Evolutionary conservation across 2,888 invertebrate genomes (phyloP).

Genomic region (Caradrina clavipalpis): DNA sequence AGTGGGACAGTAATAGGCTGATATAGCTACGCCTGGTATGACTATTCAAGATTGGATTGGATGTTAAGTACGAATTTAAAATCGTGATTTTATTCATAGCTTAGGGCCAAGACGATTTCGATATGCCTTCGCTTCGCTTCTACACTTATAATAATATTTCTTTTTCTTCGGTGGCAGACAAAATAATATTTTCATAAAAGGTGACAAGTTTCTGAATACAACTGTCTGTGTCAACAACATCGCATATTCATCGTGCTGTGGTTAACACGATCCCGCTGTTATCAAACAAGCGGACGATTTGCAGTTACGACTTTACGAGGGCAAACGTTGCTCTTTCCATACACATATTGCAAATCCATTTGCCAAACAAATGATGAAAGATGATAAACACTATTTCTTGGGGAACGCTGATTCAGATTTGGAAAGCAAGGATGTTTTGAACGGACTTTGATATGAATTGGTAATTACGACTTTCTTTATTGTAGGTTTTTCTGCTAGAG

Average conservation of each 20-base stretch:
- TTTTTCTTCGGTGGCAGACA: background rate
- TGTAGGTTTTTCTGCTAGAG: too few species aligned
- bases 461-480: constrained; percentile 1
- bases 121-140: too few species aligned
- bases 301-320: constrained; percentile 2
- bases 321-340: constrained; percentile 23
- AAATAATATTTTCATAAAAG: constrained; percentile 6
- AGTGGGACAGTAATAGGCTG: too few species aligned
- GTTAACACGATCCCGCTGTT: constrained; percentile 35
- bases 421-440: constrained; percentile 13
- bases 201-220: background rate
- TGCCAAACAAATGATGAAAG: constrained; percentile 23
- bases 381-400: constrained; percentile 16
- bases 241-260: constrained; percentile 15
- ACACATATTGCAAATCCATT: constrained; percentile 30
- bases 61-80: background rate
- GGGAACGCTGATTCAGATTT: constrained; percentile 17
- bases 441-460: background rate
- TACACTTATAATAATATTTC: background rate
- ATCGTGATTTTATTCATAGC: background rate
- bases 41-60: too few species aligned
- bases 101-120: background rate
- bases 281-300: constrained; percentile 39
- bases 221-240: constrained; percentile 26
- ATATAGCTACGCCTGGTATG: too few species aligned